Evolutionary conservation across 1,140 invertebrate genomes (phyloP).

Genomic region (Idris sp.): DNA sequence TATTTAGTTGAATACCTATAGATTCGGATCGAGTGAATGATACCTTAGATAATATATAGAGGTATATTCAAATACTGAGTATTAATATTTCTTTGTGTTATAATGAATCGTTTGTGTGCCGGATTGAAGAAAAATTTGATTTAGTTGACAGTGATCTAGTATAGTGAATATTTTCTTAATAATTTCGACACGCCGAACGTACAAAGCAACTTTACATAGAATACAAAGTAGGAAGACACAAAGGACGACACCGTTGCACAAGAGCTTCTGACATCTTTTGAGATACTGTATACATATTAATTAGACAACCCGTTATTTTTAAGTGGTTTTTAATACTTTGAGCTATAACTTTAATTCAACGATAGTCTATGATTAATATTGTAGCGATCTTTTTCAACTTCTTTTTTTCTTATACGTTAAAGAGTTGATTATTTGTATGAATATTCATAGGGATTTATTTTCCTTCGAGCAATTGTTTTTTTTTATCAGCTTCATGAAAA

Average conservation of each 20-base stretch:
- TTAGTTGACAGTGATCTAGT: conserved; percentile 21
- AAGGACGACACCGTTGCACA: conserved; percentile 54
- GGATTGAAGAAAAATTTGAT: conserved; percentile 49
- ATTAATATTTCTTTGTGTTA: conserved; percentile 20
- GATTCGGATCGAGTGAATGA: too few relatives aligned
- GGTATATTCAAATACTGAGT: too few relatives aligned
- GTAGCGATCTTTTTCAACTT: background rate
- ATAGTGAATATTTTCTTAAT: conserved; percentile 50
- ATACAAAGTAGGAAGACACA: conserved; percentile 59
- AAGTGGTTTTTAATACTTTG: conserved; percentile 41
- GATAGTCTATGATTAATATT: conserved; percentile 23
- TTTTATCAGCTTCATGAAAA: too few relatives aligned
- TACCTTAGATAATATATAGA: too few relatives aligned
- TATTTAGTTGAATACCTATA: too few relatives aligned
- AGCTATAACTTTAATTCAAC: conserved; percentile 23
- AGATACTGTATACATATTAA: conserved; percentile 58
- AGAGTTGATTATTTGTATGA: too few relatives aligned
- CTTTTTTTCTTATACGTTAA: too few relatives aligned
- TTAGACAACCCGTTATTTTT: conserved; percentile 42
- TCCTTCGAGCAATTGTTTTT: too few relatives aligned
- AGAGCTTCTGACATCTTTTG: conserved; percentile 55
- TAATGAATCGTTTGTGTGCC: conserved; percentile 33
- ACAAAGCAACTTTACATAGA: conserved; percentile 56
- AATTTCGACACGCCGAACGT: conserved; percentile 45
- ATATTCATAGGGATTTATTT: too few relatives aligned